Evolutionary conservation across 1,140 invertebrate species (phyloP), one percentile per base, ranked within the genome.

Genomic region (Limonius californicus): DNA sequence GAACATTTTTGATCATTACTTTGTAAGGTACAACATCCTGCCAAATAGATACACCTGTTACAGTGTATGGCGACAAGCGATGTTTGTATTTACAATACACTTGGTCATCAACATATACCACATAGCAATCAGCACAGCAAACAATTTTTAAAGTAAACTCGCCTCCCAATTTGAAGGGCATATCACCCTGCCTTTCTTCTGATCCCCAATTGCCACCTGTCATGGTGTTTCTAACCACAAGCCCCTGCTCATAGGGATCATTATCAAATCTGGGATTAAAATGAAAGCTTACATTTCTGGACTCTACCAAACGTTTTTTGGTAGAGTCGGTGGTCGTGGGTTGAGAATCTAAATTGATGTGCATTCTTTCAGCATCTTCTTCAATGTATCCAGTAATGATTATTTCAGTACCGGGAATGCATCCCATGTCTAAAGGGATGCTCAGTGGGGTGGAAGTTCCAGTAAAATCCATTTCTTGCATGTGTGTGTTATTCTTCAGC

Each of bases 211-310:
- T 82, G 0, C 85, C 87, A 67, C 84, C 82, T 59, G 81, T 80
- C 78, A 85, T 85, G 18, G 84, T 82, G 75, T 92, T 93, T 8
- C 89, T 79, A 1, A 95, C 87, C 7, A 92, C 85, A 18, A 57
- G 67, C 79, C 80, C 65, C n/a, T n/a, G n/a, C n/a, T n/a, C n/a
- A n/a, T n/a, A n/a, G n/a, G n/a, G 6, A 68, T 79, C 80, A 66
- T 90, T 86, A 68, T 81, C 81, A 73, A 91, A 86, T 66, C 83
- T 80, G 12, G 89, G 88, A 82, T 95, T 94, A 64, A 94, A 84
- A 79, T 94, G 92, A 27, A 94, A 81, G 19, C 86, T 88, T 61
- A 89, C 82, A 65, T 91, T 87, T 54, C 84, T 84, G 81, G 42
- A 83, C 81, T 72, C 89, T 87, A 32, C 82, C 80, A 62, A 85